phyloP scores from a whole-genome alignment of 2,113 vertebrate genomes.

The Thinocorus orbignyianus region DNA sequence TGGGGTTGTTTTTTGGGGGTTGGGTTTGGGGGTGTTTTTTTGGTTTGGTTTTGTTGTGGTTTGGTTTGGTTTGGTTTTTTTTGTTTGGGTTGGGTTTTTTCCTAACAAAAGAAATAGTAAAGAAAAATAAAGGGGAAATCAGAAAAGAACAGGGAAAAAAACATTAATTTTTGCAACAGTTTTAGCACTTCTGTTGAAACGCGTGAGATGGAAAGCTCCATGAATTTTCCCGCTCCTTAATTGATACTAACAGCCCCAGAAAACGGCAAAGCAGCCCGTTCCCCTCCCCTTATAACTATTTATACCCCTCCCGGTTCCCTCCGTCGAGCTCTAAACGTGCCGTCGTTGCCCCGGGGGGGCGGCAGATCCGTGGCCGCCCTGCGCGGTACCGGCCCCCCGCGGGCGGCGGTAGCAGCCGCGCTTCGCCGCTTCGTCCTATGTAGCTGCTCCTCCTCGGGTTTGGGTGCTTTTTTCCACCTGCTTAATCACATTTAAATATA shows the following conservation, averaged over 20 bases:
- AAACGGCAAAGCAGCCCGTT: rapidly evolving
- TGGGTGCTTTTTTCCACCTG: neutral
- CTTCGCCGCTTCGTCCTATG: neutral
- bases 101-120: neutral
- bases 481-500: conserved; percentile 25
- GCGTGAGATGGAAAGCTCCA: neutral
- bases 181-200: neutral
- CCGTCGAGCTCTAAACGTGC: neutral
- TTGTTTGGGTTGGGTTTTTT: neutral
- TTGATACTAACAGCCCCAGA: neutral
- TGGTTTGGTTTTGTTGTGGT: too few relatives aligned
- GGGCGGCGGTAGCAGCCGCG: neutral
- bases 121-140: neutral
- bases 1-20: too few relatives aligned
- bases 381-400: neutral
- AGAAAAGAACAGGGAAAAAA: neutral
- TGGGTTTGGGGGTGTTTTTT: too few relatives aligned
- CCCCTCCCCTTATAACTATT: neutral
- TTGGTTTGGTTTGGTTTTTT: neutral
- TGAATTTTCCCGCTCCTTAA: neutral
- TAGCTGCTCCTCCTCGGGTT: neutral
- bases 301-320: neutral
- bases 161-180: neutral
- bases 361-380: neutral
- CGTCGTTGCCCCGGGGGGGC: neutral